Evolutionary conservation across 1,140 invertebrate genomes (phyloP).

Genomic region (Drosophila burlai): DNA sequence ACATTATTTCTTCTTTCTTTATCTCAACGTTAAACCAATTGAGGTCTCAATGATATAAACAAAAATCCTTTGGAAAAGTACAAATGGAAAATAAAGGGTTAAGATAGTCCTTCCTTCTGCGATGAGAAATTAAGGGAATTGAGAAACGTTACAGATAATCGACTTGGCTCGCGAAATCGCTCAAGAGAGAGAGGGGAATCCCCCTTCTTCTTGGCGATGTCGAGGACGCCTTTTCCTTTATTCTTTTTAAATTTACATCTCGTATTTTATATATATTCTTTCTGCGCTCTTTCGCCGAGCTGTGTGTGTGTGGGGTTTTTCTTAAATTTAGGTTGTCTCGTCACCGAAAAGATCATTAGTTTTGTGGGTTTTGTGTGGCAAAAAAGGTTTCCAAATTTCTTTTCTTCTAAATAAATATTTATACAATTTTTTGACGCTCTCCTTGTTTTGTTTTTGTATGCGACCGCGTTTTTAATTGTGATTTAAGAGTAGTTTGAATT

Average conservation of each 20-base stretch:
- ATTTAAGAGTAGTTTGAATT: slow-evolving; percentile 5
- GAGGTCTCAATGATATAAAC: not conserved
- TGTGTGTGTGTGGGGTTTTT: slow-evolving; percentile 3
- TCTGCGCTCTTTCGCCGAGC: slow-evolving; percentile 9
- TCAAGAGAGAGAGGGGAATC: not conserved
- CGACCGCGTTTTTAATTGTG: slow-evolving; percentile 22
- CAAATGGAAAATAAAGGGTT: not conserved
- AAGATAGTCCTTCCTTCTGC: not conserved
- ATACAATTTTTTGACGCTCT: slow-evolving; percentile 27
- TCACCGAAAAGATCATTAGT: slow-evolving; percentile 45
- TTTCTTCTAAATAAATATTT: slow-evolving; percentile 51
- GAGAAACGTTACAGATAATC: slow-evolving; percentile 23
- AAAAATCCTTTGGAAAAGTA: not conserved
- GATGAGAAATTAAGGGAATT: not conserved
- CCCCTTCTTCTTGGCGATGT: not conserved
- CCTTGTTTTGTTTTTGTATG: slow-evolving; percentile 16
- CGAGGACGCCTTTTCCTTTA: slow-evolving; percentile 27
- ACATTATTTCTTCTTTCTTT: not conserved
- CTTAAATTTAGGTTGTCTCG: slow-evolving; percentile 58
- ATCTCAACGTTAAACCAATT: not conserved
- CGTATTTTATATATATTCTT: slow-evolving; percentile 54
- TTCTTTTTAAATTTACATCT: slow-evolving; percentile 54
- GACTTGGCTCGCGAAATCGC: slow-evolving; percentile 22
- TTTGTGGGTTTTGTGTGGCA: slow-evolving; percentile 35
- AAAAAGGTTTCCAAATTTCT: slow-evolving; percentile 24